These are phyloP conservation scores for Climacteris rufus DNA, from an alignment of 2,113 vertebrate genomes.

Conservation along the genomic window DNA sequence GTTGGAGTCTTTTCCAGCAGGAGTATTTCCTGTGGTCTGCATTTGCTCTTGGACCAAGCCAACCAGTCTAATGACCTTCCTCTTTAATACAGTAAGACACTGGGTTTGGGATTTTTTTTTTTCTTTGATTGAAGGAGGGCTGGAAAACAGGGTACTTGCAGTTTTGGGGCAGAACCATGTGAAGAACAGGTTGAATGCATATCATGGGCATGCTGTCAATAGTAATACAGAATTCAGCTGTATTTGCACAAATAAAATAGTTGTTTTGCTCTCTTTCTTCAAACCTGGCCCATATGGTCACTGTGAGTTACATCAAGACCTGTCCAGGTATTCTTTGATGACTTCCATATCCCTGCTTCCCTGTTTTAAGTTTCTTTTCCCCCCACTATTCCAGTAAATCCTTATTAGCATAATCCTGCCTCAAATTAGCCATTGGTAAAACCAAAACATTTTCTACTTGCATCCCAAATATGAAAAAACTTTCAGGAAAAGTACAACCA, in stretches of 20 bases:
- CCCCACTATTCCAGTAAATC: not conserved
- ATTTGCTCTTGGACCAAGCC: not conserved
- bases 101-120: not conserved
- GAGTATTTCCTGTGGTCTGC: not conserved
- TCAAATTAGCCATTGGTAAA: not conserved
- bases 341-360: not conserved
- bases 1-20: not conserved
- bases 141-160: not conserved
- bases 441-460: not conserved
- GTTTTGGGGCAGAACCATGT: not conserved
- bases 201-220: rapidly evolving
- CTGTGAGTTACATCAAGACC: not conserved
- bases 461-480: not conserved
- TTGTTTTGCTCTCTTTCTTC: not conserved
- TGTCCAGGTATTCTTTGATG: not conserved
- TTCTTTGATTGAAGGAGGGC: not conserved
- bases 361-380: rapidly evolving
- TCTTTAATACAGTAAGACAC: not conserved
- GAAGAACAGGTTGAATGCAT: not conserved
- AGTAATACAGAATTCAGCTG: not conserved
- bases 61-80: not conserved
- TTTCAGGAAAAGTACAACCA: not conserved
- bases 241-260: not conserved
- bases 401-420: not conserved
- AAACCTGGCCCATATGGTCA: not conserved